Evolutionary conservation across 53 echinoderm and acorn worm genomes (phyloP).

Genomic region (Echinarachnius parma): DNA sequence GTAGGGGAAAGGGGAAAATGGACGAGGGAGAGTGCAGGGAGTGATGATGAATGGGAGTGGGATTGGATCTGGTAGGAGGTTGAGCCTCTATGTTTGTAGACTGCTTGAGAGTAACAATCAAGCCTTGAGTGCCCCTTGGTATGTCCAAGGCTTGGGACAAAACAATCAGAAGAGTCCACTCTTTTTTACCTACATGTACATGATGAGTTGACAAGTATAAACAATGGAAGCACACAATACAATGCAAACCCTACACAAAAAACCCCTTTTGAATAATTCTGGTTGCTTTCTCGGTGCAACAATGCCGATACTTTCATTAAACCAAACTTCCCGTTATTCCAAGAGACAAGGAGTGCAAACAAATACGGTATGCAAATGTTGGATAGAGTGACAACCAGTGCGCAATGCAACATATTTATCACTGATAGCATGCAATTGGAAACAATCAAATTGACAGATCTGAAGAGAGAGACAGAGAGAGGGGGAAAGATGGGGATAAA

Average conservation of each 20-base stretch:
- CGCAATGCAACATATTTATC: too few relatives aligned
- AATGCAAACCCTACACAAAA: conserved; percentile 8
- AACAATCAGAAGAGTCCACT: conserved; percentile 14
- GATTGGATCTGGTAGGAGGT: conserved; percentile 6
- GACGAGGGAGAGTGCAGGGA: not conserved
- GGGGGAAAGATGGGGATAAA: too few relatives aligned
- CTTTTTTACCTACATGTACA: conserved; percentile 8
- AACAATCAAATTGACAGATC: too few relatives aligned
- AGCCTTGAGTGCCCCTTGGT: conserved; percentile 10
- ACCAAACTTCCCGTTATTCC: too few relatives aligned
- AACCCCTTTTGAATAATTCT: conserved; percentile 28
- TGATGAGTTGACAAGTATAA: conserved; percentile 35
- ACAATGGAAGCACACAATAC: conserved; percentile 28
- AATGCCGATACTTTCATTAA: too few relatives aligned
- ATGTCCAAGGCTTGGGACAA: conserved; percentile 23
- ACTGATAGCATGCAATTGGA: too few relatives aligned
- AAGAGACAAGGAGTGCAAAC: too few relatives aligned
- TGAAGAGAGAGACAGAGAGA: too few relatives aligned
- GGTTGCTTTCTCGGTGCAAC: conserved; percentile 19
- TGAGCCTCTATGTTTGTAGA: conserved; percentile 31
- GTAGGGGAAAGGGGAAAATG: conserved; percentile 7
- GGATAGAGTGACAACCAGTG: too few relatives aligned
- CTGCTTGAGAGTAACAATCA: conserved; percentile 48
- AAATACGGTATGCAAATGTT: too few relatives aligned
- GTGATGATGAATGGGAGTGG: not conserved